Base-by-base conservation (phyloP, 2,888 invertebrate species). In the Euzophera pinguis region DNA sequence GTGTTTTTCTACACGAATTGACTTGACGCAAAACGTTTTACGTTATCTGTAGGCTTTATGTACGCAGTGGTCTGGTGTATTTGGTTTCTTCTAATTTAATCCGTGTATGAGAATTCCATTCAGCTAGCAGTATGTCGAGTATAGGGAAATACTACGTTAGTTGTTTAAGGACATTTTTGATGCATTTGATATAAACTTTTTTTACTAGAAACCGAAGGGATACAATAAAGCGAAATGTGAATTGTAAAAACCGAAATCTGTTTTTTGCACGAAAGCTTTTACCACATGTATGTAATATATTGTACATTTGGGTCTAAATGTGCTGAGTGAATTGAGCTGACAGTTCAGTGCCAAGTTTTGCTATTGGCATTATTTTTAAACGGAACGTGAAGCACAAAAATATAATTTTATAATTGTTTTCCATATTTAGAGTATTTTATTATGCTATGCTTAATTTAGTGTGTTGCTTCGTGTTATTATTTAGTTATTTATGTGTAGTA, bases 181-280 rank as follows among this genome's bases (percentile, higher is more conserved):
- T 86, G 90, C 90, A 90, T 90, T 90, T 90, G 90, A 87, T 86
- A 87, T 85, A 79, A 87, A 90, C 89, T 88, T 89, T 90, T 90
- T 90, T 90, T 90, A 89, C 89, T 90, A 89, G 88, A 78, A 82
- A 88, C 81, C 86, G 83, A 75, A 71, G 71, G 75, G 70, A 75
- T 75, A 80, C 76, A 80, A 78, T 81, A 79, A 82, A 78, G 79
- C 77, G 78, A 75, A 32, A 81, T 76, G 83, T 84, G 84, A 81
- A 79, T 75, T 87, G 84, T 86, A 83, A 82, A 83, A 86, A 82
- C 80, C 76, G 83, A 81, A 75, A 78, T 84, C 75, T 73, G 85
- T 84, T 86, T 82, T 81, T 81, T 81, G 87, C 87, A 87, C 86
- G 81, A 81, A 78, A 73, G 84, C 84, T 86, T 86, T 74, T 80